Evolutionary conservation across 2,797 vertebrate genomes (phyloP).

Genomic region (Argyrosomus regius): DNA sequence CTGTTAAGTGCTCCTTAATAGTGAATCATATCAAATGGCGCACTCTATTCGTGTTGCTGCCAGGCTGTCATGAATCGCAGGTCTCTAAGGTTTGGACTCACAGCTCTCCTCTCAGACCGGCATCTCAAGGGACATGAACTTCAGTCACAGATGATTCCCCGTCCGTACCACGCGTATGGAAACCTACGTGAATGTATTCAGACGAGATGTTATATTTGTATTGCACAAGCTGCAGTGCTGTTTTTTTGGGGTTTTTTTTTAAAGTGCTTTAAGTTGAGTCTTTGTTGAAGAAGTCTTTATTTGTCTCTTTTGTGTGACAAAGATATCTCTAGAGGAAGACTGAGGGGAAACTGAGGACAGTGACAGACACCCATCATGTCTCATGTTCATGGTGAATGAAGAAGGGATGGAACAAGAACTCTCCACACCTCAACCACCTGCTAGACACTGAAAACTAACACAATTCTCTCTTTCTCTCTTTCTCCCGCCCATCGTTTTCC

Average conservation of each 20-base stretch:
- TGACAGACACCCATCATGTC: conserved; percentile 51
- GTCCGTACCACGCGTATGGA: conserved; percentile 72
- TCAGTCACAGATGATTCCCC: conserved; percentile 62
- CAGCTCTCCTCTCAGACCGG: conserved; percentile 57
- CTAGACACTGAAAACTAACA: conserved; percentile 56
- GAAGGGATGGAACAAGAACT: conserved; percentile 46
- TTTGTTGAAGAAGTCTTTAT: conserved; percentile 66
- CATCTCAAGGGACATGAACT: conserved; percentile 73
- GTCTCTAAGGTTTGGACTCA: conserved; percentile 61
- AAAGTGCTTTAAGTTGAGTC: conserved; percentile 81
- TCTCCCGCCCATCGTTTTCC: conserved; percentile 32
- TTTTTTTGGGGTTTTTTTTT: conserved; percentile 12
- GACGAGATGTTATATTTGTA: conserved; percentile 78
- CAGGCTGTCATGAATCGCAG: conserved; percentile 59
- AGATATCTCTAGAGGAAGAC: conserved; percentile 62
- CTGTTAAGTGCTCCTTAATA: conserved; percentile 86
- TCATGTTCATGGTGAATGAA: conserved; percentile 43
- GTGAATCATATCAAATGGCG: conserved; percentile 79
- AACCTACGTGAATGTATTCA: conserved; percentile 84
- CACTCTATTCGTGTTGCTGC: conserved; percentile 69
- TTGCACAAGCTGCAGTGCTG: conserved; percentile 76
- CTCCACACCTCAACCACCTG: conserved; percentile 58
- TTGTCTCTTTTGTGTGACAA: conserved; percentile 68
- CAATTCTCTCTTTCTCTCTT: conserved; percentile 22
- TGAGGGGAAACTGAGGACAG: conserved; percentile 45